Evolutionary conservation across 1,140 invertebrate species (phyloP), one percentile per base, ranked within the genome.

Genomic region (Drosophila pseudoobscura): DNA sequence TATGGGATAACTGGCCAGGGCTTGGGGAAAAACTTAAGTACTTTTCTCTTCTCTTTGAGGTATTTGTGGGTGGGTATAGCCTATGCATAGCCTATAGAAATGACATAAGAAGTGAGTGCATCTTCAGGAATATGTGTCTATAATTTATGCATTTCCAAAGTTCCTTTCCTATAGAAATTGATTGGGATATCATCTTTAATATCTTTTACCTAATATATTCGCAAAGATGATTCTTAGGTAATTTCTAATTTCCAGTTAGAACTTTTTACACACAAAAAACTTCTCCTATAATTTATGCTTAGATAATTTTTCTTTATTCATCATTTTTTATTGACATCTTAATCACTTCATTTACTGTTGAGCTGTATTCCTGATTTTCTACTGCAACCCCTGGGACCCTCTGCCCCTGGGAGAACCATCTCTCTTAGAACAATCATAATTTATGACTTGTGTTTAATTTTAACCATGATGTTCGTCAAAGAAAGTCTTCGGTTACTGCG

Each of bases 361-460:
- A 5, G 24, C 24, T 64, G 15, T 43, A 70, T 69, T 68, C 66
- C 45, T 69, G 66, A 70, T 50, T 70, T 69, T 69, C 66, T 50
- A 57, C 66, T 70, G 35, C 11, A 39, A 39, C 35, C 35, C 35
- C 35, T 69, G 50, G 50, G 56, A 63, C 57, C 45, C 20, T 39
- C 66, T 4, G 41, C 43, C 49, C 43, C 47, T 31, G 1, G 26
- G 1, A 26, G 24, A 26, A 26, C 29, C 29, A 29, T 7, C 2
- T 29, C 31, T 39, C 29, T 44, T 13, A 24, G 6, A 39, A 39
- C 43, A 9, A 68, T 13, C 65, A 69, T 69, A 69, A 69, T 69
- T 69, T 69, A 70, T 70, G 66, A 35, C 66, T 15, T 26, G 64
- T 29, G 78, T 80, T 78, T 84, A 88, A 78, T 72, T 82, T 88